Evolutionary conservation across 2,113 vertebrate species (phyloP).

Genomic region (Brachionichthys hirsutus): DNA sequence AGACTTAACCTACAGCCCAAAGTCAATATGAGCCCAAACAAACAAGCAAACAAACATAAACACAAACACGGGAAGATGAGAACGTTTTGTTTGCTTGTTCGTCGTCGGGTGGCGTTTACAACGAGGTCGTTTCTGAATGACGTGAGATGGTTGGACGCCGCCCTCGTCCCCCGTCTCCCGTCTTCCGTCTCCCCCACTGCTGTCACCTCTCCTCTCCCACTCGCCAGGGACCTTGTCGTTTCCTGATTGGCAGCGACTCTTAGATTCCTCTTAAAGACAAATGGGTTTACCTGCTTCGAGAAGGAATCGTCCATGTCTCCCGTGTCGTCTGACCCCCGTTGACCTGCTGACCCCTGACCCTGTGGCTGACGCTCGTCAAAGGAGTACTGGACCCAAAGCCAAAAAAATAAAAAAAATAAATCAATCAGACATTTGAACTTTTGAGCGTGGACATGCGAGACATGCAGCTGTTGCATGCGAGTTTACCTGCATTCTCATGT

Average conservation of each 20-base stretch:
- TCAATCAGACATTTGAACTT: fast-evolving
- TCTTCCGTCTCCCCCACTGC: too few relatives aligned
- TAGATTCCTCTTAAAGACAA: background rate
- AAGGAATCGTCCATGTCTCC: slow-evolving; percentile 67
- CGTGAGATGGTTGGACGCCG: too few relatives aligned
- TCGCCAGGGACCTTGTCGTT: too few relatives aligned
- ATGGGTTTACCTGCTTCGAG: slow-evolving; percentile 59
- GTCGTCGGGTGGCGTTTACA: too few relatives aligned
- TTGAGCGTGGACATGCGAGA: background rate
- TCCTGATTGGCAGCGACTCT: too few relatives aligned
- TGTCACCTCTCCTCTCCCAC: too few relatives aligned
- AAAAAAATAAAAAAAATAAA: background rate
- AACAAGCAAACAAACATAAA: too few relatives aligned
- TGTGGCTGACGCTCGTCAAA: slow-evolving; percentile 66
- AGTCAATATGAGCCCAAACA: too few relatives aligned
- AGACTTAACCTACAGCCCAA: slow-evolving; percentile 81
- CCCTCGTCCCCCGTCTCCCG: too few relatives aligned
- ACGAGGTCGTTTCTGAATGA: too few relatives aligned
- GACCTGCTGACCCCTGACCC: slow-evolving; percentile 50
- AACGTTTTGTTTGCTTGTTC: too few relatives aligned
- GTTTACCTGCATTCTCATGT: slow-evolving; percentile 71
- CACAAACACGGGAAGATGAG: too few relatives aligned
- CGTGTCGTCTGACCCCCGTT: slow-evolving; percentile 47
- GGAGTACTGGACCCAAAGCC: slow-evolving; percentile 53
- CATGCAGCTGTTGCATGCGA: background rate